Percentiles rank a stretch among this genome's conserved stretches.
Conservation (phyloP, 2,797 vertebrate species). For the Semaprochilodus insignis region DNA sequence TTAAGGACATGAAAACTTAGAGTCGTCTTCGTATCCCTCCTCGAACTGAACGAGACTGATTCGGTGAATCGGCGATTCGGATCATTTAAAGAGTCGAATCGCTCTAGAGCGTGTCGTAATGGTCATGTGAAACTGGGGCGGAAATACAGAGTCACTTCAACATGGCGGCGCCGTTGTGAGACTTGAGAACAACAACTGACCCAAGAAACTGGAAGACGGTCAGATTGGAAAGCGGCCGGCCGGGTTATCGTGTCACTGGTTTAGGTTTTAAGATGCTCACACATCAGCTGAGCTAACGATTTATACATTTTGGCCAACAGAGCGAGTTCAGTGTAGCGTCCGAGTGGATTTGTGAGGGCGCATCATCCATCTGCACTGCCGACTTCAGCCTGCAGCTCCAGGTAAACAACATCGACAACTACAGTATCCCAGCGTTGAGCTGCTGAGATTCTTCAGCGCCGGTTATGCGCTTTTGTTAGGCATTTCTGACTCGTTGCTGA, state of each 20-base stretch:
- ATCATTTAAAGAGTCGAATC: not conserved
- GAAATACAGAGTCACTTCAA: constrained; percentile 44
- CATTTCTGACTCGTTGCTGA: not conserved
- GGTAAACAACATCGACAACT: constrained; percentile 29
- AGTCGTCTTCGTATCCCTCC: not conserved
- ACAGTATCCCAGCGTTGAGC: not conserved
- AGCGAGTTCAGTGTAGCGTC: not conserved
- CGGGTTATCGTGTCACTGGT: not conserved
- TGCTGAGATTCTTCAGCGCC: not conserved
- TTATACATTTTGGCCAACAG: not conserved
- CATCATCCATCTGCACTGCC: not conserved
- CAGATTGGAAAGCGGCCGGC: not conserved
- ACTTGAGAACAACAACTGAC: constrained; percentile 4
- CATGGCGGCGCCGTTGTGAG: constrained; percentile 55
- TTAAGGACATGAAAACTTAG: too few relatives aligned
- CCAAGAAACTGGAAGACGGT: not conserved
- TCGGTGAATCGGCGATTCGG: not conserved
- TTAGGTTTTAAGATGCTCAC: constrained; percentile 30
- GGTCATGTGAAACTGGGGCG: constrained; percentile 32
- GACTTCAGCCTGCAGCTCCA: constrained; percentile 14
- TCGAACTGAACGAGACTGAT: not conserved
- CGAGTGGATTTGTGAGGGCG: not conserved
- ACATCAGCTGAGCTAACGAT: not conserved
- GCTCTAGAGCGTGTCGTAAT: not conserved
- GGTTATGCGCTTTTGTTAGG: not conserved